phyloP scores from a whole-genome alignment of 1,140 invertebrate species.

The Ceratina japonica region DNA sequence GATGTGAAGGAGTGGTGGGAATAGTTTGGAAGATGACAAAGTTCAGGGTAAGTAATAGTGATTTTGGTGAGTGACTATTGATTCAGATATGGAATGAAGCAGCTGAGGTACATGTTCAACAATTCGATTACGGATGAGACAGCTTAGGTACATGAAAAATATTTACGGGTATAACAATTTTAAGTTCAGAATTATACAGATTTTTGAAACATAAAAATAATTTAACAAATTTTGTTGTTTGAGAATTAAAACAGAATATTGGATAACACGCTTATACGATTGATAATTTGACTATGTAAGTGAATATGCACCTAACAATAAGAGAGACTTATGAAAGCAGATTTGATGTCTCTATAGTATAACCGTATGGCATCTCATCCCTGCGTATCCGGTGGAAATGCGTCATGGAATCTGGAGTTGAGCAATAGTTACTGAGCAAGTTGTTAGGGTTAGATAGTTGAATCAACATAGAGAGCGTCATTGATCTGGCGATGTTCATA shows the following conservation, averaged over 20 bases:
- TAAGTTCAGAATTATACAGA: too few species aligned
- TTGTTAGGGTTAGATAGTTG: slow-evolving; percentile 46
- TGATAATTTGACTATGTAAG: background rate
- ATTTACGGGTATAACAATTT: too few species aligned
- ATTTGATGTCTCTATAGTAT: background rate
- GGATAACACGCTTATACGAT: background rate
- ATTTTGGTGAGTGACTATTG: too few species aligned
- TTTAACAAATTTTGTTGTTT: too few species aligned
- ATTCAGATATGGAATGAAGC: too few species aligned
- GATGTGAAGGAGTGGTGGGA: too few species aligned
- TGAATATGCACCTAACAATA: background rate
- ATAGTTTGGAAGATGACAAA: too few species aligned
- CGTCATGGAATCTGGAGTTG: slow-evolving; percentile 40
- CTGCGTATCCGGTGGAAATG: slow-evolving; percentile 23
- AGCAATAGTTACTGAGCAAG: slow-evolving; percentile 42
- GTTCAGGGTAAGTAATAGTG: too few species aligned
- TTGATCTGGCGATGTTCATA: slow-evolving; percentile 33
- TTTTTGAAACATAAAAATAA: background rate
- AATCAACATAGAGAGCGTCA: slow-evolving; percentile 43
- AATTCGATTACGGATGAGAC: too few species aligned
- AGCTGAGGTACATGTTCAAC: too few species aligned
- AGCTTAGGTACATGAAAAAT: too few species aligned
- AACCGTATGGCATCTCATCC: slow-evolving; percentile 29
- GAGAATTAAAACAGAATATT: background rate
- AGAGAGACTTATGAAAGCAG: slow-evolving; percentile 14